Evolutionary conservation across 2,797 vertebrate species (phyloP), one percentile per base, ranked within the genome.

Genomic region (Prunella strophiata): DNA sequence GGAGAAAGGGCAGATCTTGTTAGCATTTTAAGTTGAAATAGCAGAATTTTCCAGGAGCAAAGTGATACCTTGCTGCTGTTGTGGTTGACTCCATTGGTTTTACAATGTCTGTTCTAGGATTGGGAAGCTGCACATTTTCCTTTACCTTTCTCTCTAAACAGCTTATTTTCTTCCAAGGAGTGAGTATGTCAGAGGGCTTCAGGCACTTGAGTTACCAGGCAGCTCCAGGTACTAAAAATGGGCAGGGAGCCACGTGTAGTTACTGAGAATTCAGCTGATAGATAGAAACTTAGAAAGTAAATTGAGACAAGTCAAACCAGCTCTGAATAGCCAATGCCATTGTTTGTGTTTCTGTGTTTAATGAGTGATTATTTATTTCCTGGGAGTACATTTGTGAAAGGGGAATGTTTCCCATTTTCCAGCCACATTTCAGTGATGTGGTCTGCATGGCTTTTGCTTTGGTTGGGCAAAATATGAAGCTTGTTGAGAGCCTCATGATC

Each of bases 281-380:
- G 14, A 1, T 32, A 47, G 57, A 34, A 77, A 54, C 36, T 36
- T 36, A 36, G 43, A 50, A 65, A 23, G 25, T 29, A 9, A 51
- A 52, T 0, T 40, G 55, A 55, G 81, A 40, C 36, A 32, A 73
- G 45, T 51, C 43, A 22, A 25, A 81, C 32, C 67, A 43, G 57
- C 54, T 89, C 20, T 27, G 55, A 78, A 23, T 22, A 72, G 55
- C 42, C 47, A 13, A 0, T 29, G 58, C 11, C 3, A 0, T 22
- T 57, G 57, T 71, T 87, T 65, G 32, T 48, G 30, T 47, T 43
- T 55, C 65, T 51, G n/a, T 81, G 9, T 43, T 68, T 57, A 47
- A 23, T 25, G 55, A 58, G 7, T 51, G 75, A 73, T 73, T 70
- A 42, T 51, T 88, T 79, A 32, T 89, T 94, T 94, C 62, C 84